Evolutionary conservation across 2,888 invertebrate species (phyloP).

Genomic region (Tanytarsus gracilentus): DNA sequence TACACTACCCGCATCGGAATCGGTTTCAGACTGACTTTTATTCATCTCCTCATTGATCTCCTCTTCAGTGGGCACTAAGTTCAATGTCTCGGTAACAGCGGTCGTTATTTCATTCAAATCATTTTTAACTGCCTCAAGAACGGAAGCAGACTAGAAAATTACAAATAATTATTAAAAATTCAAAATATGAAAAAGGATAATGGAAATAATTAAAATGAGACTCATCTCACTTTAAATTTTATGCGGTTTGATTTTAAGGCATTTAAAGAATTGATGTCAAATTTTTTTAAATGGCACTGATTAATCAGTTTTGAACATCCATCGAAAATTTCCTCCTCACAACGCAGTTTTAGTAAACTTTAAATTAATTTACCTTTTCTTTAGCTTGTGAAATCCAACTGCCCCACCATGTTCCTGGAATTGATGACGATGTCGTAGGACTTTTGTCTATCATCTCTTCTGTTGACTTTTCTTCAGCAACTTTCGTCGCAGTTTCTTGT

Average conservation of each 20-base stretch:
- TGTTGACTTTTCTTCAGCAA: neutral
- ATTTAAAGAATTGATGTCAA: neutral
- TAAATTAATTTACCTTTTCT: slow-evolving; percentile 25
- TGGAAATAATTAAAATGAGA: too few relatives aligned
- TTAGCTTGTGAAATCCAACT: slow-evolving; percentile 20
- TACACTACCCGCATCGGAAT: slow-evolving; percentile 54
- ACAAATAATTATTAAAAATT: too few relatives aligned
- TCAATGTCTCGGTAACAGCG: slow-evolving; percentile 60
- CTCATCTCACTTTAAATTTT: too few relatives aligned
- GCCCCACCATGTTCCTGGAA: slow-evolving; percentile 3
- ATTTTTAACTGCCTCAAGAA: slow-evolving; percentile 65
- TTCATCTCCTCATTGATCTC: slow-evolving; percentile 55
- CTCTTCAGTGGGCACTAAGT: slow-evolving; percentile 46
- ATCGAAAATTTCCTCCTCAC: too few relatives aligned
- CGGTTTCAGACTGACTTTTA: neutral
- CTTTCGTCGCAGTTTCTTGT: slow-evolving; percentile 17
- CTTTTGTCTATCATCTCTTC: neutral
- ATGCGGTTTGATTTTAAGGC: neutral
- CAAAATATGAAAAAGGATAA: too few relatives aligned
- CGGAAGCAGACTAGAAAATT: slow-evolving; percentile 61
- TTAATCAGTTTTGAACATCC: neutral
- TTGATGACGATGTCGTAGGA: neutral
- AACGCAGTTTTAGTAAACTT: too few relatives aligned
- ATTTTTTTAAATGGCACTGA: neutral
- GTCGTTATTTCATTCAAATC: slow-evolving; percentile 66